Percentiles rank a stretch among this genome's conserved stretches.
phyloP scores from a whole-genome alignment of 2,888 invertebrate species.

The Pyrrhosoma nymphula region DNA sequence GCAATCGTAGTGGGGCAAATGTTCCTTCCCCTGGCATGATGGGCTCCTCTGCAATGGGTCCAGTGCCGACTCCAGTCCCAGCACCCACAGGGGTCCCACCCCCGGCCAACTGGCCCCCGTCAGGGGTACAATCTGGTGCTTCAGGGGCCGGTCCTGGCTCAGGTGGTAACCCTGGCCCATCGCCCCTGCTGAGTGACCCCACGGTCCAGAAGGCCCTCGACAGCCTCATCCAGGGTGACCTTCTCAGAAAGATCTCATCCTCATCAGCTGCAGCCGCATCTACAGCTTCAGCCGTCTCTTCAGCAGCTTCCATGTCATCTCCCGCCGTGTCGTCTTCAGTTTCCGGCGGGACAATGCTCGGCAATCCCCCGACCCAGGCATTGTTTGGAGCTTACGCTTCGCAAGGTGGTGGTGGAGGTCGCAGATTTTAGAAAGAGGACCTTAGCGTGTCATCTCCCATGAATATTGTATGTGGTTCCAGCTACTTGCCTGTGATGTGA shows the following conservation, averaged over 20 bases:
- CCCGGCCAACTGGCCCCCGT: conserved; percentile 54
- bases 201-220: conserved; percentile 90
- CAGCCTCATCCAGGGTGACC: conserved; percentile 82
- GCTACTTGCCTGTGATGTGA: conserved; percentile 30
- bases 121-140: conserved; percentile 33
- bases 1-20: conserved; percentile 75
- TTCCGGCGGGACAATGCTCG: conserved; percentile 48
- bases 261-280: conserved; percentile 50
- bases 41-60: conserved; percentile 75
- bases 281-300: conserved; percentile 58
- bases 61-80: conserved; percentile 76
- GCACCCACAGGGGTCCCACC: conserved; percentile 76
- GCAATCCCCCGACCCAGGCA: conserved; percentile 42
- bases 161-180: conserved; percentile 72
- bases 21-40: conserved; percentile 74
- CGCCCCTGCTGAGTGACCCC: conserved; percentile 85
- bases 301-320: conserved; percentile 53
- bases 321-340: conserved; percentile 43
- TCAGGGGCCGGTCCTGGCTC: background rate
- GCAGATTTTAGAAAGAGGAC: conserved; percentile 51
- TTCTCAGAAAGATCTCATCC: conserved; percentile 72
- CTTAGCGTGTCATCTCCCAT: background rate
- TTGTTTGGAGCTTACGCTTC: conserved; percentile 53
- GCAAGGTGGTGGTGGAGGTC: conserved; percentile 47
- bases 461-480: conserved; percentile 9